Conservation (phyloP, 2,113 vertebrate species). For the Macquaria ambigua region DNA sequence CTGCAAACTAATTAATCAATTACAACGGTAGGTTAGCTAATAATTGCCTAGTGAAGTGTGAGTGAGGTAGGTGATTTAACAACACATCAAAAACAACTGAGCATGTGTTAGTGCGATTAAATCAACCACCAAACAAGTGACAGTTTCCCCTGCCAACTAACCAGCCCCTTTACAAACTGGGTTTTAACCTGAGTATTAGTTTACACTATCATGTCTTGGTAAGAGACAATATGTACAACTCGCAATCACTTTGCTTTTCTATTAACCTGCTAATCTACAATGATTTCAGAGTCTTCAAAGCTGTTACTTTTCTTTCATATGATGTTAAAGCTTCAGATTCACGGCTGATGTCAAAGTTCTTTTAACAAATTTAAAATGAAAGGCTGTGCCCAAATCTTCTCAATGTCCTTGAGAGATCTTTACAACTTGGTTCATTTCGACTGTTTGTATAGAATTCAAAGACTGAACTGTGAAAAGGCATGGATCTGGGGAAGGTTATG, state of each 20-base stretch:
- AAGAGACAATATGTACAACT: neutral
- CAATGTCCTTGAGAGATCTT: slow-evolving; percentile 33
- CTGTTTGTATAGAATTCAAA: slow-evolving; percentile 9
- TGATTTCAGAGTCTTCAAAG: neutral
- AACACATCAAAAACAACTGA: too few species aligned
- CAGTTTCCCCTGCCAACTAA: neutral
- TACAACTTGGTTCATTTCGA: neutral
- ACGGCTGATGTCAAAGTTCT: neutral
- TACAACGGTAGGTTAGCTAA: too few species aligned
- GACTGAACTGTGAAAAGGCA: slow-evolving; percentile 25
- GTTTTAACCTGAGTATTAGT: neutral
- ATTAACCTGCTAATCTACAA: neutral
- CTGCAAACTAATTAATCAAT: too few species aligned
- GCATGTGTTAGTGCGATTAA: neutral
- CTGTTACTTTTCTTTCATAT: neutral
- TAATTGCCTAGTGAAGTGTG: neutral
- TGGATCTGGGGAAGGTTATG: slow-evolving; percentile 7
- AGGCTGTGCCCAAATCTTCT: neutral
- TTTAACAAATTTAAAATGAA: neutral
- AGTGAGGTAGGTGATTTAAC: too few species aligned
- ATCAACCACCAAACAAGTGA: neutral
- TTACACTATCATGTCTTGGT: neutral
- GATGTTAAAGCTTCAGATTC: neutral
- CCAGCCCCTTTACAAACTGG: neutral
- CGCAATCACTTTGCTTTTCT: neutral